Base-by-base conservation (phyloP, 2,113 vertebrate species). In the Paralichthys olivaceus region DNA sequence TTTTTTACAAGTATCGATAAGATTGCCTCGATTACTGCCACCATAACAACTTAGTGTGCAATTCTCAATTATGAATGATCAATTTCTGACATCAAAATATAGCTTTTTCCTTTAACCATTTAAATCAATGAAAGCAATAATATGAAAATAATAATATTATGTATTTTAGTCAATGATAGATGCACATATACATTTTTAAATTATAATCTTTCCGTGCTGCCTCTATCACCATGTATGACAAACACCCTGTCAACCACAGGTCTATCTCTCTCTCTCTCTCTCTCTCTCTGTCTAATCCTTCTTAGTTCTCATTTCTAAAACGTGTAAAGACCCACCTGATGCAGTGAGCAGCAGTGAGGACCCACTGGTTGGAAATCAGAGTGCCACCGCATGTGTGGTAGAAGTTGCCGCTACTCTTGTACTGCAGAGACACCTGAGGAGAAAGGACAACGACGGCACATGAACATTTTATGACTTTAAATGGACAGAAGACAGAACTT, bases 311-410 rank as follows among this genome's bases (percentile, higher is more conserved):
- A 53, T 40, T 57, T 65, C 20, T 34, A 26, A 19, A 23, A 8
- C 1, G 15, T 71, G 47, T 25, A 1, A 22, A 40, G 26, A 7
- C 26, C 49, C 83, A 97, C 96, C 94, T 88, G 88, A 96, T 95
- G 90, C 97, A 97, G 86, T 97, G 96, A 79, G 97, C 96, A 0
- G 97, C 97, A 0, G 97, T 98, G 83, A 98, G 86, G 63, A 98
- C 96, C 84, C 94, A 96, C 74, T 82, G 81, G 0, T 28, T 43
- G 19, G 86, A 58, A 56, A 98, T 96, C 77, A 97, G 93, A 76
- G 94, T 96, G 4, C 94, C 96, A 0, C 97, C 97, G 0, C 97
- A 98, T 0, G 95, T 97, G 84, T 97, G 97, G 37, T 90, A 49
- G 92, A 92, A 98, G 0, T 0, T 63, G 0, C 28, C 72, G 0